These are phyloP conservation scores for Byasa hedistus DNA, from an alignment of 2,888 invertebrate species.

Conservation along the genomic window DNA sequence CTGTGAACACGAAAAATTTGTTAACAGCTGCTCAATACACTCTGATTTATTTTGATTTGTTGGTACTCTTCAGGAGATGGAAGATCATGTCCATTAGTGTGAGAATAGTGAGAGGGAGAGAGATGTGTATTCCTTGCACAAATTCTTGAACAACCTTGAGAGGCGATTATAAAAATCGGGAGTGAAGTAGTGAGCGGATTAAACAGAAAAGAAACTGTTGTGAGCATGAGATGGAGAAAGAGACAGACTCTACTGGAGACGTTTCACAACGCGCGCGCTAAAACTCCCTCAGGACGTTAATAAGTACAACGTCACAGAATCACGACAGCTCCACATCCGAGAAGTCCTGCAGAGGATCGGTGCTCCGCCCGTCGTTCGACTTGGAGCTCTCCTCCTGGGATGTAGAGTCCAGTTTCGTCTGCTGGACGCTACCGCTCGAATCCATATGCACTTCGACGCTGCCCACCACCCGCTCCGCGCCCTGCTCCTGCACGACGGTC, in stretches of 20 bases:
- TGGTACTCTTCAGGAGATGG: too few species aligned
- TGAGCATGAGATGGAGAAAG: not conserved
- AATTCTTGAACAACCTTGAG: not conserved
- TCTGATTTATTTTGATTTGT: too few species aligned
- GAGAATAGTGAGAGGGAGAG: too few species aligned
- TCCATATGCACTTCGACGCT: slow-evolving; percentile 9
- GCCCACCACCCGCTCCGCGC: slow-evolving; percentile 7
- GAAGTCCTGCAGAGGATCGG: slow-evolving; percentile 58
- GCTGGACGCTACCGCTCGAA: slow-evolving; percentile 28
- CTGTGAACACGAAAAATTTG: too few species aligned
- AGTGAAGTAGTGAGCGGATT: not conserved
- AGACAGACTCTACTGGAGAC: not conserved
- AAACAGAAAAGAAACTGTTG: too few species aligned
- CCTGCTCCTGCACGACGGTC: not conserved
- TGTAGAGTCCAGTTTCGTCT: slow-evolving; percentile 31
- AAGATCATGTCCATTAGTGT: too few species aligned
- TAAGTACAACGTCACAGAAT: slow-evolving; percentile 55
- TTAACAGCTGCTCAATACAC: too few species aligned
- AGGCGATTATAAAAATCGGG: not conserved
- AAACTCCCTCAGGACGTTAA: slow-evolving; percentile 42
- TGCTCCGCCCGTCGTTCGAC: slow-evolving; percentile 36
- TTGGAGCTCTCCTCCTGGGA: slow-evolving; percentile 37
- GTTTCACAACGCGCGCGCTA: not conserved
- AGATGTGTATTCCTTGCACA: not conserved
- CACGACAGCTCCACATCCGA: slow-evolving; percentile 62